phyloP scores from a whole-genome alignment of 30 jellyfish, hydroid and myxozoan genomes.

The Turritopsis dohrnii region DNA sequence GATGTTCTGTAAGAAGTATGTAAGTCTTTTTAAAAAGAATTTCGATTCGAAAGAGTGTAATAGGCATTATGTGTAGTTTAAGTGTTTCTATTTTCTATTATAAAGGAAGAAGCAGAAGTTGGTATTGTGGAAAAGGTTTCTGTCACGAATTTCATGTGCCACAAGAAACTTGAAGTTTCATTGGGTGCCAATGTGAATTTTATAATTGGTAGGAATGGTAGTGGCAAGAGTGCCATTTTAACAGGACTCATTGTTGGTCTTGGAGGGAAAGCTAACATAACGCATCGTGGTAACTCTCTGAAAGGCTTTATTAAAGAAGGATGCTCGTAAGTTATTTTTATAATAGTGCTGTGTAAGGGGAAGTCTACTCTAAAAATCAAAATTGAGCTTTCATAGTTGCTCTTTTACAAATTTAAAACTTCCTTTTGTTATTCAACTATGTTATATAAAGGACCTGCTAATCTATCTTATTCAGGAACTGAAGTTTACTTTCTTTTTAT shows the following conservation, averaged over 20 bases:
- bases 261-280: slow-evolving; percentile 93
- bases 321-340: slow-evolving; percentile 40
- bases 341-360: not conserved
- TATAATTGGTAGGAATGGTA: slow-evolving; percentile 91
- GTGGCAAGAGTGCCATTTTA: slow-evolving; percentile 97
- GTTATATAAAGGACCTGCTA: too few species aligned
- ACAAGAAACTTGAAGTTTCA: slow-evolving; percentile 58
- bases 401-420: too few species aligned
- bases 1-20: too few species aligned
- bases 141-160: slow-evolving; percentile 88
- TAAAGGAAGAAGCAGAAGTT: slow-evolving; percentile 80
- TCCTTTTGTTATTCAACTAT: too few species aligned
- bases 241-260: slow-evolving; percentile 91
- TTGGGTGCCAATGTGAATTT: slow-evolving; percentile 83
- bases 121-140: slow-evolving; percentile 77
- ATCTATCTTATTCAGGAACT: too few species aligned
- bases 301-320: slow-evolving; percentile 85
- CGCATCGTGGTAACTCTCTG: slow-evolving; percentile 85
- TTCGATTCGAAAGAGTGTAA: too few species aligned
- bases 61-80: too few species aligned
- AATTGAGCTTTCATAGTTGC: too few species aligned
- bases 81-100: slow-evolving; percentile 4
- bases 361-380: too few species aligned
- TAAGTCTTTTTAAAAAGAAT: too few species aligned
- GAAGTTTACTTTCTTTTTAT: too few species aligned